Base-by-base conservation (phyloP, 2,888 invertebrate genomes). In the Drosophila neonasuta region DNA sequence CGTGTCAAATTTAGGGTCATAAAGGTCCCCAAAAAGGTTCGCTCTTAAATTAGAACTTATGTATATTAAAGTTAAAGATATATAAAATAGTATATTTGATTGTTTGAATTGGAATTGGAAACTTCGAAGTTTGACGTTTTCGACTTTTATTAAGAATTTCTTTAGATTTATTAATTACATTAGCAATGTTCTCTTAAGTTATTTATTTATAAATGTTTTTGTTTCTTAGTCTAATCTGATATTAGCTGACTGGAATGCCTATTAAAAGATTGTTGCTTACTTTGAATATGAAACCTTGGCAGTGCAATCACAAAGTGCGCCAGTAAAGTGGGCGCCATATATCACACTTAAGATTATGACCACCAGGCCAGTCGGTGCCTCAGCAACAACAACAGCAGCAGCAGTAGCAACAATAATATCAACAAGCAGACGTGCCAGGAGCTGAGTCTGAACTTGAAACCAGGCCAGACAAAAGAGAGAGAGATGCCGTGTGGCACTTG, bases 331-430 rank as follows among this genome's bases (percentile, higher is more conserved):
- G 45, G 41, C 61, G 64, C 63, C 65, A 64, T 77, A 61, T 64
- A 73, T 77, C 65, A 74, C 61, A 77, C 61, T 77, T 67, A 63
- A 68, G 80, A 68, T 70, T 70, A 71, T 51, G 65, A 52, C 65
- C 56, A 50, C 65, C 56, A 50, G 39, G 49, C 51, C 65, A 64
- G 51, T n/a, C 32, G 41, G 32, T 20, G 13, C 24, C 2, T 15
- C 17, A 52, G 34, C 24, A 34, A 13, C 29, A 11, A 11, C 13
- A 36, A 1, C 8, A 15, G 17, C 17, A 34, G 32, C n/a, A 41
- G 41, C 51, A 8, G 15, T 15, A 32, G 3, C 6, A 52, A 2
- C 29, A 48, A 7, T 41, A 48, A n/a, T 11, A 75, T 34, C 61
- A 46, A 58, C 48, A 58, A 48, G 39, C 56, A 42, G 54, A 46